A percentile compares a stretch with the other conserved stretches of the same genome.
phyloP scores from a whole-genome alignment of 2,113 vertebrate species.

The Formicarius rufipectus region DNA sequence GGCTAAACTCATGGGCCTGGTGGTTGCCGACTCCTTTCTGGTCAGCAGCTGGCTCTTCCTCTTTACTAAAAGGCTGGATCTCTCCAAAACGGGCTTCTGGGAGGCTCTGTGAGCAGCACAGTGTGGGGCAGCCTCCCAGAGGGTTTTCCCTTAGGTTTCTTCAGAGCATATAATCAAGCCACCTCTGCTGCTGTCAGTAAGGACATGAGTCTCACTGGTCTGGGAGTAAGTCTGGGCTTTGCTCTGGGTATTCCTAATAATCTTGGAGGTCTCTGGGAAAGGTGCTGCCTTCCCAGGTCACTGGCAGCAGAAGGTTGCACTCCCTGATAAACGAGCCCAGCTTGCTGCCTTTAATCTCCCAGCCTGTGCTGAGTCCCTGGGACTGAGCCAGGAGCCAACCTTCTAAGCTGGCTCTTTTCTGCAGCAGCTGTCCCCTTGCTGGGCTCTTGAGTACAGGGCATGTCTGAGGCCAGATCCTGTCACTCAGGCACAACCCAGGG shows the following conservation, averaged over 20 bases:
- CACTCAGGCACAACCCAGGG: background rate
- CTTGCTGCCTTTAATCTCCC: background rate
- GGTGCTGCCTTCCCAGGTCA: background rate
- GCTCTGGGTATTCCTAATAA: background rate
- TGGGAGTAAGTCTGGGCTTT: background rate
- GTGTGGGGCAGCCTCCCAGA: fast-evolving
- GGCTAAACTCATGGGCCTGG: background rate
- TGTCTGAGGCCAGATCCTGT: background rate
- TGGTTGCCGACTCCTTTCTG: background rate
- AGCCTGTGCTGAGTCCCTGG: background rate
- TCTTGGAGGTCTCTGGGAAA: background rate
- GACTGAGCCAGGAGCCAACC: background rate
- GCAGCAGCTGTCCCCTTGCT: background rate
- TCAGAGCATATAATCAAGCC: background rate
- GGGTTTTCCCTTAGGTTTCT: background rate
- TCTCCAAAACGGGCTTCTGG: background rate
- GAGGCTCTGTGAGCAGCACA: background rate
- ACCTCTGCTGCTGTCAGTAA: background rate
- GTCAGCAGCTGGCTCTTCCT: background rate
- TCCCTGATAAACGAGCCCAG: fast-evolving
- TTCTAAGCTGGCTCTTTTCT: background rate
- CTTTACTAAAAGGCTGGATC: background rate
- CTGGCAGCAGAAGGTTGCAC: background rate
- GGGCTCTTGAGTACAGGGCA: background rate
- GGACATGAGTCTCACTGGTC: background rate